Conservation (phyloP, 2,113 vertebrate genomes). For the Himantopus leucocephalus region DNA sequence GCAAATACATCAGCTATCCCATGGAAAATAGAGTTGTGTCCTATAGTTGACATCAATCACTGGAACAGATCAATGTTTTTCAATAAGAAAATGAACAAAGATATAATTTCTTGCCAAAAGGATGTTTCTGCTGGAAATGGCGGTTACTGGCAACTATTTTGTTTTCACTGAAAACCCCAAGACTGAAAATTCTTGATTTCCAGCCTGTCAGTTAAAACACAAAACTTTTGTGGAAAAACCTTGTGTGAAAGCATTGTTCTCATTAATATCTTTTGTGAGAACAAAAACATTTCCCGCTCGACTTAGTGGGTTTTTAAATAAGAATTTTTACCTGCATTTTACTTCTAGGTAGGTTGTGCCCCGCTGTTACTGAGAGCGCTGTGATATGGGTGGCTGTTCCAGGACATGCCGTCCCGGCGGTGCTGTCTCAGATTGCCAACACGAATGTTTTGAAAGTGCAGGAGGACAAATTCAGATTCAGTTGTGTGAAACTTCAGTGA, state of each 20-base stretch:
- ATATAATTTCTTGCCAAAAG: constrained; percentile 30
- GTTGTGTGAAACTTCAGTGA: constrained; percentile 22
- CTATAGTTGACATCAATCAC: constrained; percentile 34
- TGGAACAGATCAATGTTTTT: constrained; percentile 30
- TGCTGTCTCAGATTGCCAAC: neutral
- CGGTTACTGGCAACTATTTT: neutral
- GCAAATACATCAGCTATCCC: constrained; percentile 1
- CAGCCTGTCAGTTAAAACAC: constrained; percentile 27
- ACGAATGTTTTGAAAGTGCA: neutral
- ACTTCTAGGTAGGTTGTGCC: neutral
- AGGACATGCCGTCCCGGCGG: rapidly evolving
- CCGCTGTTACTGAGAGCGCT: neutral
- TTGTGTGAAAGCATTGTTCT: neutral
- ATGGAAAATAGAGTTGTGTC: constrained; percentile 11
- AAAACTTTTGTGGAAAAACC: neutral
- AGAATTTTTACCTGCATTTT: neutral
- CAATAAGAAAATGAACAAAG: constrained; percentile 45
- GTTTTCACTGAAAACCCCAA: constrained; percentile 6
- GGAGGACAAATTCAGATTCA: neutral
- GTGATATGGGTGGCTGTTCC: neutral
- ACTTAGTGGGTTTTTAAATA: neutral
- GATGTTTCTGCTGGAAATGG: constrained; percentile 33
- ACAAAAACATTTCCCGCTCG: neutral
- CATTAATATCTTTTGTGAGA: neutral
- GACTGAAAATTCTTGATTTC: constrained; percentile 33